phyloP scores from a whole-genome alignment of 2,888 invertebrate species.

The Griposia aprilina region DNA sequence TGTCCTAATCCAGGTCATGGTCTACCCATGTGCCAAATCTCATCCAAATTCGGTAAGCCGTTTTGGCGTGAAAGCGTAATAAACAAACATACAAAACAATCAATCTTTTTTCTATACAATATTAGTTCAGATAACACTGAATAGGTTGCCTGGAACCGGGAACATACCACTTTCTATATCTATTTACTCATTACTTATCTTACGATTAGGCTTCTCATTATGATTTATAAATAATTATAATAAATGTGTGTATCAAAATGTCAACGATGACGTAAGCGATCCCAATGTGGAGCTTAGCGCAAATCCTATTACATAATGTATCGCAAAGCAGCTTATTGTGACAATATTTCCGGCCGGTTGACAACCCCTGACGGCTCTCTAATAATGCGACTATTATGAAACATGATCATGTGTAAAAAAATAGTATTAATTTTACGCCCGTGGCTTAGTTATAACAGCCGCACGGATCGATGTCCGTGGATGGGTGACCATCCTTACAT shows the following conservation, averaged over 20 bases:
- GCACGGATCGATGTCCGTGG: no score
- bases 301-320: conserved; percentile 43
- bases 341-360: conserved; percentile 36
- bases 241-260: conserved; percentile 13
- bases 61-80: no score
- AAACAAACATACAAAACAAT: no score
- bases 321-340: conserved; percentile 36
- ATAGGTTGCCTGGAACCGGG: background rate
- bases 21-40: no score
- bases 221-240: conserved; percentile 1
- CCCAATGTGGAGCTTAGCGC: conserved; percentile 32
- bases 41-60: no score
- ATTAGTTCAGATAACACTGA: background rate
- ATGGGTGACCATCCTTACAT: no score
- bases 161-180: background rate
- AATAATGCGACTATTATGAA: conserved; percentile 43
- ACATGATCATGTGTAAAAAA: conserved; percentile 11
- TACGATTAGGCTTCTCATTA: background rate
- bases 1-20: no score
- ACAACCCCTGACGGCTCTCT: conserved; percentile 21
- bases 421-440: background rate
- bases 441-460: no score
- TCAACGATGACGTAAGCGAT: conserved; percentile 31
- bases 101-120: no score
- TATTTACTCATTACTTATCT: background rate